Evolutionary conservation across 2,888 invertebrate species (phyloP).

Genomic region (Lamellibrachia columna): DNA sequence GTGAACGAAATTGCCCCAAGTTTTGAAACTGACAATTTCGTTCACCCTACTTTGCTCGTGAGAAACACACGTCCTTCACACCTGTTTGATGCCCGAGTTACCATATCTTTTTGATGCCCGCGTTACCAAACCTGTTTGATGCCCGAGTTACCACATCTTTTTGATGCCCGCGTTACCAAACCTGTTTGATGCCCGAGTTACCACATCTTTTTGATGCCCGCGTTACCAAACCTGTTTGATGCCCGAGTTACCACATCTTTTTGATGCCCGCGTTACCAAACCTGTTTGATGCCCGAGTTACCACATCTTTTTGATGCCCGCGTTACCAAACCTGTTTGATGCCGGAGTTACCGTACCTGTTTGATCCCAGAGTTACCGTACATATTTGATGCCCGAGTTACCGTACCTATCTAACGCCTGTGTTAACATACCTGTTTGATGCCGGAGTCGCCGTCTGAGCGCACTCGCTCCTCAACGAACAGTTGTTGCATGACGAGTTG

Average conservation of each 20-base stretch:
- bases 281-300: neutral
- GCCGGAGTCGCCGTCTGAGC: conserved; percentile 38
- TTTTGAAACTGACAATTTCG: no score
- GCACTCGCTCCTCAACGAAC: conserved; percentile 29
- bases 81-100: neutral
- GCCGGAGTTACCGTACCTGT: no score
- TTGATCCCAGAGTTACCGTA: neutral
- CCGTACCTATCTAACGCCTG: conserved; percentile 20
- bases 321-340: neutral
- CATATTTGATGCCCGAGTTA: conserved; percentile 34
- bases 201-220: neutral
- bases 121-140: conserved; percentile 25
- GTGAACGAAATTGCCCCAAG: no score
- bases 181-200: conserved; percentile 34
- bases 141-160: no score
- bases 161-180: neutral
- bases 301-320: neutral
- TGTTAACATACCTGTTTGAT: conserved; percentile 26
- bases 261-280: neutral
- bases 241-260: conserved; percentile 30
- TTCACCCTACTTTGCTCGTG: no score
- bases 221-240: conserved; percentile 26
- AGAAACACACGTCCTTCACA: no score
- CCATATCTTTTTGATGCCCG: no score
- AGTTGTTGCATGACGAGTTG: conserved; percentile 33